Base-by-base conservation (phyloP, 2,797 vertebrate species). In the Pseudochirops cupreus region DNA sequence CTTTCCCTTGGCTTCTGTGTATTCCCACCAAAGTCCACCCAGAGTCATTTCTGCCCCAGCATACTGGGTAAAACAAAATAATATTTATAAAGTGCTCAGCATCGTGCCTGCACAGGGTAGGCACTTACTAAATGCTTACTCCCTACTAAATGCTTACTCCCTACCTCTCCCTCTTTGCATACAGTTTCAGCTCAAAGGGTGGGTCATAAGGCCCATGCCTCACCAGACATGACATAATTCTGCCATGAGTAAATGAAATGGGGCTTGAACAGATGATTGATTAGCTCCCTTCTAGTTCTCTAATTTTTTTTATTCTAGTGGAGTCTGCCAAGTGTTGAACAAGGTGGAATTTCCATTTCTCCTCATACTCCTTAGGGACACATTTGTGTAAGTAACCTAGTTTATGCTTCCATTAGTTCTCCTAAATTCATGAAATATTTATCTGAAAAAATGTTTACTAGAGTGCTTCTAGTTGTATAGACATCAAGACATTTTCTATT, bases 341-440 rank as follows among this genome's bases (percentile, higher is more conserved):
- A 82, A 26, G 39, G 74, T 82, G 12, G 21, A 82, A 82, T 46
- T 46, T 82, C 39, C 74, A 82, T 82, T 46, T 82, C 39, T 46
- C 39, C 7, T 39, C n/a, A 74, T 74, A 74, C n/a, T 82, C 74
- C 74, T 82, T 82, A 82, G 74, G 39, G 74, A 82, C 74, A 46
- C 21, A 46, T 46, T 82, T 82, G 39, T 82, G 9, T 21, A 82
- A 82, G 21, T 26, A 46, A 67, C 50, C 46, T 29, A 53, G 52
- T 87, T 94, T 94, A 56, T 92, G 11, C 28, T 58, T 96, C 53
- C 5, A 74, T 92, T 82, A 18, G 56, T 82, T 31, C 50, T 56
- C 14, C 54, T 31, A 89, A 59, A 31, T 90, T 67, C 26, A 33
- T 55, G 52, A 87, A 31, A 33, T 10, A 7, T 74, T 2, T 39